Conservation (phyloP, 2,888 invertebrate species). For the Agrilus biguttatus region DNA sequence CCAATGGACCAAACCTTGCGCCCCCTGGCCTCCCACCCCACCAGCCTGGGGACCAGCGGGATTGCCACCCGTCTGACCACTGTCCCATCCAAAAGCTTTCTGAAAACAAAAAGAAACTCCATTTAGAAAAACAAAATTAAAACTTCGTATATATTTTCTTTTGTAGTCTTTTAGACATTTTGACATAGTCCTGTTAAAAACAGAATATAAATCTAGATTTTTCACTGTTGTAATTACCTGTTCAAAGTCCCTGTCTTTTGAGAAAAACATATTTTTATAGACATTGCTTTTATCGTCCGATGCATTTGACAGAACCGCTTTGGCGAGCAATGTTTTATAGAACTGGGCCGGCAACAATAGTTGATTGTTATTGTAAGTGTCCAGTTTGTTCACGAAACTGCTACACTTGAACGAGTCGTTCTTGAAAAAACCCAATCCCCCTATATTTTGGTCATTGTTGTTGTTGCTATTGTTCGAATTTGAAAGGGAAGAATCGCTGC, state of each 20-base stretch:
- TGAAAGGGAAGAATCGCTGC: conserved; percentile 23
- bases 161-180: no score
- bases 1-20: conserved; percentile 83
- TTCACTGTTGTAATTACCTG: conserved; percentile 20
- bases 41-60: conserved; percentile 37
- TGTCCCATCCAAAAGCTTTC: conserved; percentile 39
- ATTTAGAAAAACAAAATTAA: no score
- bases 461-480: conserved; percentile 17
- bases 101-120: conserved; percentile 33
- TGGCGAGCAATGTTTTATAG: conserved; percentile 66
- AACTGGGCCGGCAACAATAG: conserved; percentile 56
- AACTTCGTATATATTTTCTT: no score
- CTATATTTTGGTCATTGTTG: conserved; percentile 9
- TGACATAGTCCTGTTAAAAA: no score
- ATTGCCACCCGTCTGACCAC: conserved; percentile 35
- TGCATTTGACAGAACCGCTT: conserved; percentile 42
- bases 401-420: conserved; percentile 24
- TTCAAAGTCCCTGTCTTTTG: conserved; percentile 30
- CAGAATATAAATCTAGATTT: no score
- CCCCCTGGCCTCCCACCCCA: conserved; percentile 45
- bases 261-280: conserved; percentile 31
- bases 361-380: conserved; percentile 32
- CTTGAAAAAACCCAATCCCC: conserved; percentile 14
- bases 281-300: conserved; percentile 30
- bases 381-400: conserved; percentile 30